A percentile compares a stretch with the other conserved stretches of the same genome.
phyloP scores from a whole-genome alignment of 2,888 invertebrate species.

The Habrosyne pyritoides region DNA sequence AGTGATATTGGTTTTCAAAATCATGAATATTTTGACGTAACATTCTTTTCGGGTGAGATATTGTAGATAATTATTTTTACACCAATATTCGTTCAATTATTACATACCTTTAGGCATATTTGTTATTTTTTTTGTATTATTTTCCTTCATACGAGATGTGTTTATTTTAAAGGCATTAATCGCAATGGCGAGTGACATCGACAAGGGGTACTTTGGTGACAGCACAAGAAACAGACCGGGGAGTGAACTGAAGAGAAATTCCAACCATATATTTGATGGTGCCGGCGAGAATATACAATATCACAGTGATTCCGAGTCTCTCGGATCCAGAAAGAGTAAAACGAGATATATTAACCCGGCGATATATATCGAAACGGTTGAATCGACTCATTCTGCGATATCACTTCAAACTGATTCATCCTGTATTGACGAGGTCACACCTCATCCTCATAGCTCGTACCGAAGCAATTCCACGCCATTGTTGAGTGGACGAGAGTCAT shows the following conservation, averaged over 20 bases:
- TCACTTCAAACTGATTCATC: slow-evolving; percentile 64
- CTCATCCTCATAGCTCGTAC: slow-evolving; percentile 73
- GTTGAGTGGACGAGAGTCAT: slow-evolving; percentile 65
- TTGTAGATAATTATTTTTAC: slow-evolving; percentile 46
- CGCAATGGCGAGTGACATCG: slow-evolving; percentile 61
- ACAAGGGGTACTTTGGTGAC: slow-evolving; percentile 68
- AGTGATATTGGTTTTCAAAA: neutral
- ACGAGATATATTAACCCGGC: slow-evolving; percentile 85
- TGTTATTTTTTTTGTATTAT: slow-evolving; percentile 16
- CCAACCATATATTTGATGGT: slow-evolving; percentile 72
- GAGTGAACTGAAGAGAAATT: slow-evolving; percentile 48
- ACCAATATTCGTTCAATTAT: slow-evolving; percentile 16
- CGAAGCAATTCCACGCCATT: slow-evolving; percentile 75
- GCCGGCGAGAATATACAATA: slow-evolving; percentile 74
- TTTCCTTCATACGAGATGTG: slow-evolving; percentile 26
- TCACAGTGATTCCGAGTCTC: slow-evolving; percentile 73
- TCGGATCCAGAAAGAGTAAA: slow-evolving; percentile 66
- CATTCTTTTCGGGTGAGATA: slow-evolving; percentile 41
- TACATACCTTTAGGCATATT: slow-evolving; percentile 22
- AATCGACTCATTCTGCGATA: slow-evolving; percentile 68
- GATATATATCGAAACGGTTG: slow-evolving; percentile 82
- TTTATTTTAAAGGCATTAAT: slow-evolving; percentile 30
- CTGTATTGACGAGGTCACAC: slow-evolving; percentile 64
- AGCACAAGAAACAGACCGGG: slow-evolving; percentile 54
- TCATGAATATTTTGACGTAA: slow-evolving; percentile 28